Evolutionary conservation across 2,888 invertebrate species (phyloP), one percentile per base, ranked within the genome.

Genomic region (Apocheima hispidaria): DNA sequence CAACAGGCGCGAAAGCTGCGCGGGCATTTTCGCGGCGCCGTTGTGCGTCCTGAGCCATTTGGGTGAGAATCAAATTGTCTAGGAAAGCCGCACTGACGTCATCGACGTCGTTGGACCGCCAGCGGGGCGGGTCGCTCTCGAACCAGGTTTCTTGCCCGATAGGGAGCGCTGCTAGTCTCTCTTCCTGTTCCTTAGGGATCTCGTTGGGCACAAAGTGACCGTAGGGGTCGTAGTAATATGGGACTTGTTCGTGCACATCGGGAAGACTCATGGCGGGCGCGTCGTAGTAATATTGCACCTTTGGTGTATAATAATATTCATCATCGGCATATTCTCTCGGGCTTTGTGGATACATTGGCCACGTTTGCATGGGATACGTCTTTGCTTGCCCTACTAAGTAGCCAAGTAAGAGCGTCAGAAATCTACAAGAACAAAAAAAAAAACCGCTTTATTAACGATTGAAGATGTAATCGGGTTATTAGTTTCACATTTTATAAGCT

Each of bases 101-200:
- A 83, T 93, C 93, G 43, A 87, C 83, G 63, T 90, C 88, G 73
- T 82, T 90, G 54, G 86, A 75, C 56, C 85, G 87, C 90, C 89
- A 93, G 66, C 82, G 87, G 56, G 88, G 87, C 62, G 83, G 76
- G 65, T 94, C 94, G 66, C 92, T 94, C 78, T 95, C 95, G 69
- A 94, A 95, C 90, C 94, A 94, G 14, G 94, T 94, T 78, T 95
- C 95, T 74, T 95, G 95, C n/a, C 95, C 95, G 23, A 95, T 94
- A 0, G 95, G 95, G 33, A 95, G 87, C 12, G 94, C 89, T 38
- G 94, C 93, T 74, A 95, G 92, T 51, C 94, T 86, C 75, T 95
- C 94, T 66, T 94, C 94, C 75, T 95, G 95, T 55, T 93, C 93
- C 36, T 94, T 86, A 35, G 94, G 93, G 65, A 93, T 94, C 65